Evolutionary conservation across 2,888 invertebrate species (phyloP), one percentile per base, ranked within the genome.

Genomic region (Iselma pallidipennis): DNA sequence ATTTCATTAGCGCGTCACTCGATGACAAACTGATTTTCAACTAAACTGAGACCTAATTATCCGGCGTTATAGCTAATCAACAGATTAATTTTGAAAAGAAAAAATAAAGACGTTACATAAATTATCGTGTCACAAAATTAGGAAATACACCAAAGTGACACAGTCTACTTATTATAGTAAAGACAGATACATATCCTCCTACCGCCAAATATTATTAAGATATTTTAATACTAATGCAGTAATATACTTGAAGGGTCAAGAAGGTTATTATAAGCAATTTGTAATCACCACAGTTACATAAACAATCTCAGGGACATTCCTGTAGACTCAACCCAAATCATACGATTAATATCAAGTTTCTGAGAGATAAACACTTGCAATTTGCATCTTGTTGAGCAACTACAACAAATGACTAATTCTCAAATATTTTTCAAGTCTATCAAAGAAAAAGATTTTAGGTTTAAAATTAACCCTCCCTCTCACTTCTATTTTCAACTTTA

Each of bases 1-100:
- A 71, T 70, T 73, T 74, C 71, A 71, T 71, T 73, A 71, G 67
- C 69, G 63, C 52, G 56, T 59, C 49, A 59, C 25, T 55, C 59
- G 55, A 37, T 51, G 49, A 51, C 48, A 29, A 23, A 50, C 50
- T 14, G 26, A 50, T 29, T 50, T 16, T 6, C 14, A 29, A 50
- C 26, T 14, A 19, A 50, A 50, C 50, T 19, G 16, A n/a, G n/a
- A n/a, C n/a, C n/a, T n/a, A n/a, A n/a, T n/a, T n/a, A n/a, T n/a
- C n/a, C n/a, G 50, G 26, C 28, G 26, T 26, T 14, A 14, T 19
- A n/a, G 14, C 10, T 19, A 37, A 29, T 28, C 29, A 50, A 23
- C 50, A 50, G 16, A 50, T 49, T 49, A 49, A 28, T 50, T 29
- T 26, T 4, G n/a, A n/a, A 28, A 12, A 26, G 14, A 10, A 28